phyloP scores from a whole-genome alignment of 2,113 vertebrate genomes.

The Merops nubicus region DNA sequence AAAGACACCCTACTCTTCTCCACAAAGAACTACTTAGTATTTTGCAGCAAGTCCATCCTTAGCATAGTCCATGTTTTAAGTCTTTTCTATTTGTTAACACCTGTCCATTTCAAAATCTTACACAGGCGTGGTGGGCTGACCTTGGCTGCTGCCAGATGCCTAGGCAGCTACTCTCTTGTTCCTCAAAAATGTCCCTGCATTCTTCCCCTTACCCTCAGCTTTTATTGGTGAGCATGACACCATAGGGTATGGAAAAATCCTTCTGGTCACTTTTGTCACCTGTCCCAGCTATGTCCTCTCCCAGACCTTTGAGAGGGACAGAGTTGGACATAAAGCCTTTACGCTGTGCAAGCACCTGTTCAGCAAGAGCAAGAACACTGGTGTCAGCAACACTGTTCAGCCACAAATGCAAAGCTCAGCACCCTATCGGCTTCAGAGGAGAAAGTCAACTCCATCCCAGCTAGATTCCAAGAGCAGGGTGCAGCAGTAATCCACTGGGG shows the following conservation, averaged over 20 bases:
- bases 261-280: neutral
- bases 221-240: neutral
- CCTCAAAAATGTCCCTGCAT: neutral
- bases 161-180: neutral
- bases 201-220: neutral
- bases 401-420: neutral
- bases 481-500: neutral
- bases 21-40: neutral
- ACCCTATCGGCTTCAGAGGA: neutral
- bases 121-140: neutral
- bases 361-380: neutral
- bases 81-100: neutral
- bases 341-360: neutral
- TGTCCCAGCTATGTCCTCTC: neutral
- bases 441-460: neutral
- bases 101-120: neutral
- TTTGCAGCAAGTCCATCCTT: neutral
- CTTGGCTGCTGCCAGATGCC: neutral
- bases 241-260: neutral
- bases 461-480: neutral
- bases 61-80: neutral
- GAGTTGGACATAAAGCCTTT: neutral
- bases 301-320: accelerated
- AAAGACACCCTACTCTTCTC: neutral
- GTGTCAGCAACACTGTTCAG: neutral